These are phyloP conservation scores for Pedicia rivosa DNA, from an alignment of 2,888 invertebrate genomes.

Conservation along the genomic window DNA sequence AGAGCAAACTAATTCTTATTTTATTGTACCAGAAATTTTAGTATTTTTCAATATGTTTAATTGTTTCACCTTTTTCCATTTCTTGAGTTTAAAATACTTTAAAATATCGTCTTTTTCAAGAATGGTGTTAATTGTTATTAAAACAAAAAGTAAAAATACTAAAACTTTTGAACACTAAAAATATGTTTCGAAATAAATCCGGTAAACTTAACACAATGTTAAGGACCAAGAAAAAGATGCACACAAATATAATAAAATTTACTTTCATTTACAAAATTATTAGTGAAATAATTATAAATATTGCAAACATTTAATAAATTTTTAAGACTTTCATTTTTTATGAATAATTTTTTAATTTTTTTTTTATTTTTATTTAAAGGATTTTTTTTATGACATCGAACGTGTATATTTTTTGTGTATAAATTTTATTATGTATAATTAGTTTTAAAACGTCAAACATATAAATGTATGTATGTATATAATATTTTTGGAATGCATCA, in stretches of 20 bases:
- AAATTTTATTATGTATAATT: not conserved
- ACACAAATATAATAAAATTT: slow-evolving; percentile 27
- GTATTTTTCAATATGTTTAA: too few relatives aligned
- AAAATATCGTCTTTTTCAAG: too few relatives aligned
- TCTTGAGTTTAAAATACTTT: too few relatives aligned
- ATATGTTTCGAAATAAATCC: too few relatives aligned
- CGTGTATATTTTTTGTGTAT: slow-evolving; percentile 10
- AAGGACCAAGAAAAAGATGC: too few relatives aligned
- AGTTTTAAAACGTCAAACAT: slow-evolving; percentile 13
- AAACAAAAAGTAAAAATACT: too few relatives aligned
- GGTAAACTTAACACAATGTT: too few relatives aligned
- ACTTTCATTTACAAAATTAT: slow-evolving; percentile 9
- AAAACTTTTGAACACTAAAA: too few relatives aligned
- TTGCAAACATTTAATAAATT: slow-evolving; percentile 9
- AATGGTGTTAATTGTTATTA: too few relatives aligned
- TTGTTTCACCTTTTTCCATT: too few relatives aligned
- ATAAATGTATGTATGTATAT: slow-evolving; percentile 12
- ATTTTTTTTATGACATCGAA: slow-evolving; percentile 3
- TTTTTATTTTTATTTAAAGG: slow-evolving; percentile 1
- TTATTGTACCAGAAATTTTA: too few relatives aligned
- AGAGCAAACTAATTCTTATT: too few relatives aligned
- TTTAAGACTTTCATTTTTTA: slow-evolving; percentile 3
- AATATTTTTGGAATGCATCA: slow-evolving; percentile 6
- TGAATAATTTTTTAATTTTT: not conserved
- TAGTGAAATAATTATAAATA: slow-evolving; percentile 12